A percentile compares a stretch with the other conserved stretches of the same genome.
phyloP scores from a whole-genome alignment of 2,113 vertebrate genomes.

The Sardina pilchardus region DNA sequence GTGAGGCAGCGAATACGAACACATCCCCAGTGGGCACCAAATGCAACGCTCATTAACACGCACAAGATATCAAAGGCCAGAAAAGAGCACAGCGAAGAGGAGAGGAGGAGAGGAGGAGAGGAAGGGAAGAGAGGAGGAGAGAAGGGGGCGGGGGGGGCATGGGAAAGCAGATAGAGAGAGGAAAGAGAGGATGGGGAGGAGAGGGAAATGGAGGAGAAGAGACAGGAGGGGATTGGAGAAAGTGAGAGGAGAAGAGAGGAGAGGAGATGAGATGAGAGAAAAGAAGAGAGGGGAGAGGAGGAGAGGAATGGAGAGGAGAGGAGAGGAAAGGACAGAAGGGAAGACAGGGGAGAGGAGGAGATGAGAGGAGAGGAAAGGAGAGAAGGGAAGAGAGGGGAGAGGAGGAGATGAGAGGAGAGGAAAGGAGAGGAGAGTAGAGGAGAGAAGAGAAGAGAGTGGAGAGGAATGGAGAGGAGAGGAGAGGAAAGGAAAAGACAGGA shows the following conservation, averaged over 20 bases:
- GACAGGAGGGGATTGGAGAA: background rate
- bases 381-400: too few species aligned
- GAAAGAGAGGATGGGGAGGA: background rate
- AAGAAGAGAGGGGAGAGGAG: background rate
- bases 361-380: slow-evolving; percentile 42
- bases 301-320: background rate
- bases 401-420: background rate
- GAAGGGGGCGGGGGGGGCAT: background rate
- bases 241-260: slow-evolving; percentile 33
- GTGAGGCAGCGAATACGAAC: background rate
- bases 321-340: too few species aligned
- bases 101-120: background rate
- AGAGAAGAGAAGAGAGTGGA: background rate
- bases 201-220: background rate
- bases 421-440: background rate
- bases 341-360: background rate
- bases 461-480: slow-evolving; percentile 50
- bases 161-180: slow-evolving; percentile 23
- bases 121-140: too few species aligned
- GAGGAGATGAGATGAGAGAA: background rate
- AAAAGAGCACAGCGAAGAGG: background rate
- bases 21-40: background rate
- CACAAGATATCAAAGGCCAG: background rate
- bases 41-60: background rate
- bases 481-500: slow-evolving; percentile 48